These are phyloP conservation scores for Euthynnus affinis DNA, from an alignment of 2,797 vertebrate genomes.

Conservation along the genomic window DNA sequence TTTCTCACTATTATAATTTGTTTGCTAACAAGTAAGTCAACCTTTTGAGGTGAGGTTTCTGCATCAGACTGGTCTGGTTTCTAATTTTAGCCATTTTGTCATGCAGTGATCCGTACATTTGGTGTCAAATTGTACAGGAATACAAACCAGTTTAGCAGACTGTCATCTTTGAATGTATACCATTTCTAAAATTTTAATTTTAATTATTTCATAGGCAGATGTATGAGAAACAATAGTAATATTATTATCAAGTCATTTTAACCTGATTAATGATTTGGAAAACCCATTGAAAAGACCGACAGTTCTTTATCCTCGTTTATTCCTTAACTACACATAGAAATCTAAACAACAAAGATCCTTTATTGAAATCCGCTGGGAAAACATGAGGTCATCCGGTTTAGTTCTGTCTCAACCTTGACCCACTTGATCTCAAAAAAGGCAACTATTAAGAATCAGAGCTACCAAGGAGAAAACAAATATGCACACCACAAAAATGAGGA, in stretches of 20 bases:
- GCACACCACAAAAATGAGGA: slow-evolving; percentile 5
- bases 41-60: background rate
- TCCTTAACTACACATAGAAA: slow-evolving; percentile 27
- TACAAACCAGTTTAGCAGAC: background rate
- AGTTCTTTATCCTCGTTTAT: slow-evolving; percentile 5
- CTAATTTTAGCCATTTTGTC: background rate
- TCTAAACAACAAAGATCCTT: slow-evolving; percentile 13
- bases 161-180: too few species aligned
- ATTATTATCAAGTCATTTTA: background rate
- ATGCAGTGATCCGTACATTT: background rate
- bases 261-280: slow-evolving; percentile 1
- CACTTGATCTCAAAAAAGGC: slow-evolving; percentile 14
- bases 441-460: slow-evolving; percentile 6
- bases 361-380: slow-evolving; percentile 40
- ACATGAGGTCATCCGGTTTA: slow-evolving; percentile 28
- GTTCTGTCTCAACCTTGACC: slow-evolving; percentile 52
- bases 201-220: background rate
- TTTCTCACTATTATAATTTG: background rate
- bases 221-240: background rate
- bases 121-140: background rate
- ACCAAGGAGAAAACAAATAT: slow-evolving; percentile 13
- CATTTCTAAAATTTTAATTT: background rate
- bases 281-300: background rate
- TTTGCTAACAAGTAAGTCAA: background rate
- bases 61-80: background rate